Evolutionary conservation across 2,888 invertebrate species (phyloP).

Genomic region (Pegoplata infirma): DNA sequence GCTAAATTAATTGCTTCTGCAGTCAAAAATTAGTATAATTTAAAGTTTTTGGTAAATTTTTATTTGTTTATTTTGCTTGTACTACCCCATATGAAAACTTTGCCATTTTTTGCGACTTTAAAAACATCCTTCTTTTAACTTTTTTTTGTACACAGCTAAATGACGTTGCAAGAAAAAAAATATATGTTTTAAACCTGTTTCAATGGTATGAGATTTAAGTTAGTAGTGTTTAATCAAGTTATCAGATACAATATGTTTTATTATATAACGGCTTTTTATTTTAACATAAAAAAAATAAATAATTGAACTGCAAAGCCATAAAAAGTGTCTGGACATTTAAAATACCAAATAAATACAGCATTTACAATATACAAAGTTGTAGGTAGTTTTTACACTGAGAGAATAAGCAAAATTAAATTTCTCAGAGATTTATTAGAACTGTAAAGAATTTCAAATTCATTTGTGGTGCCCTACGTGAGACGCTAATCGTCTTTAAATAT

Average conservation of each 20-base stretch:
- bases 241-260: conserved; percentile 24
- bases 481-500: too few relatives aligned
- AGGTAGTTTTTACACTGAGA: not conserved
- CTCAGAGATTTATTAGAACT: too few relatives aligned
- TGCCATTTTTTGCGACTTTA: not conserved
- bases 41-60: too few relatives aligned
- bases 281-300: conserved; percentile 31
- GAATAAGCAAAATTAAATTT: not conserved
- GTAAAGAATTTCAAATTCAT: too few relatives aligned
- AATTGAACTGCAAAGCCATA: not conserved
- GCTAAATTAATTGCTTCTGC: too few relatives aligned
- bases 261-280: conserved; percentile 51
- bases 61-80: conserved; percentile 12
- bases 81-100: not conserved
- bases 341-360: conserved; percentile 17
- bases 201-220: conserved; percentile 49
- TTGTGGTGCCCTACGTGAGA: too few relatives aligned
- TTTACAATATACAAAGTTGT: conserved; percentile 21
- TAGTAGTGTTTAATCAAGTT: conserved; percentile 52
- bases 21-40: too few relatives aligned
- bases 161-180: conserved; percentile 42
- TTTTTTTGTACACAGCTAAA: conserved; percentile 6
- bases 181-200: conserved; percentile 45
- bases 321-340: conserved; percentile 40
- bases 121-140: conserved; percentile 27